Evolutionary conservation across 2,888 invertebrate species (phyloP), one percentile per base, ranked within the genome.

Genomic region (Dryococelus australis): DNA sequence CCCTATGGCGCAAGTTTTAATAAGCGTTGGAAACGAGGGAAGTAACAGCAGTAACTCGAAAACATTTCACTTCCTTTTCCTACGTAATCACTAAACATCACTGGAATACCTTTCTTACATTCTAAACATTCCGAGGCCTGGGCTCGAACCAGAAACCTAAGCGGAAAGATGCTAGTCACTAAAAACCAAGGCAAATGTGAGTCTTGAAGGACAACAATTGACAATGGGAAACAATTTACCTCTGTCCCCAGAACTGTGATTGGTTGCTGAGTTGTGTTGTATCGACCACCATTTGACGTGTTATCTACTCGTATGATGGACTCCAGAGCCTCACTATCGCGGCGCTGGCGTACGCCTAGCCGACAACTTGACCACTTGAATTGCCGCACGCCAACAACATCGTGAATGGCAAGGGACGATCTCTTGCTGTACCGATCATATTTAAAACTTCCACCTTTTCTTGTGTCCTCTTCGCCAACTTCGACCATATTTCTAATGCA

Each of bases 271-370:
- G 47, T 85, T 5, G 88, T 28, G 16, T 85, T 81, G 43, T 85
- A 86, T 2, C 87, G 88, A 13, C 88, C 88, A 26, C 87, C 88
- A 92, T 93, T 91, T n/a, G 90, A 88, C 12, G 90, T 88, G 5
- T 87, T 87, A 93, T 95, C 95, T 90, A 95, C 93, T 91, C 94
- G 94, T 90, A 95, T 95, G 90, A 94, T 93, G 91, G 94, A 94
- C 92, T 94, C 94, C 91, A 94, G 93, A 90, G 94, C 94, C 91
- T 95, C 95, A 90, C 94, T 94, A 92, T n/a, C 65, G 4, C 6
- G 65, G 8, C 65, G n/a, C 10, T 8, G 0, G 10, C 65, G 65
- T 1, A 20, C 8, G 16, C 65, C 65, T 24, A 20, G 65, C n/a
- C 65, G 65, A 65, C 65, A 95, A 90, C 95, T 95, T 90, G 95